phyloP scores from a whole-genome alignment of 1,140 invertebrate genomes.

The Luehdorfia chinensis region DNA sequence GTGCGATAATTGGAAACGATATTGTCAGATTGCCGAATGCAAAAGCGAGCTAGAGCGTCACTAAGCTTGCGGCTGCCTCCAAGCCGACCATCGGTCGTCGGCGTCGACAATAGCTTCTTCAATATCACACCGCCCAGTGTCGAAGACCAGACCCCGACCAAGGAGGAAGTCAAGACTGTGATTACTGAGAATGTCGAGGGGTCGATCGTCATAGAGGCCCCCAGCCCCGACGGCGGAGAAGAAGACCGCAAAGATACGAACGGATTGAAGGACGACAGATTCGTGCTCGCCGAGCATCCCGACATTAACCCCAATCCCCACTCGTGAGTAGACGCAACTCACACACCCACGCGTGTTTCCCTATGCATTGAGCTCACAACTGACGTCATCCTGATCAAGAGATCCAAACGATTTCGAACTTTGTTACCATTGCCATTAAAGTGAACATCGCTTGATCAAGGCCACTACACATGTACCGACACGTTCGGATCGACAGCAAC shows the following conservation, averaged over 20 bases:
- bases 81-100: conserved; percentile 55
- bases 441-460: conserved; percentile 4
- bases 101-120: conserved; percentile 51
- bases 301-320: conserved; percentile 69
- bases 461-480: conserved; percentile 17
- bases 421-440: not conserved
- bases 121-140: conserved; percentile 68
- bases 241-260: too few relatives aligned
- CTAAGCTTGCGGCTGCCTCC: conserved; percentile 67
- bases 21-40: conserved; percentile 69
- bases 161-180: conserved; percentile 29
- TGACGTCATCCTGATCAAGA: conserved; percentile 14
- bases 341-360: conserved; percentile 50
- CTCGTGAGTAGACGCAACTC: conserved; percentile 68
- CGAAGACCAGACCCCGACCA: conserved; percentile 54
- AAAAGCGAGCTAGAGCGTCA: conserved; percentile 68
- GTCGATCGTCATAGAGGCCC: conserved; percentile 24
- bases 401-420: not conserved
- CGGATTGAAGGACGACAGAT: conserved; percentile 33
- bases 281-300: conserved; percentile 51
- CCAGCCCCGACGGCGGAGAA: conserved; percentile 9
- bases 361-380: too few relatives aligned
- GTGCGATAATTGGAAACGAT: conserved; percentile 24
- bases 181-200: conserved; percentile 33
- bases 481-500: conserved; percentile 19